Base-by-base conservation (phyloP, 2,113 vertebrate species). In the Colossoma macropomum region DNA sequence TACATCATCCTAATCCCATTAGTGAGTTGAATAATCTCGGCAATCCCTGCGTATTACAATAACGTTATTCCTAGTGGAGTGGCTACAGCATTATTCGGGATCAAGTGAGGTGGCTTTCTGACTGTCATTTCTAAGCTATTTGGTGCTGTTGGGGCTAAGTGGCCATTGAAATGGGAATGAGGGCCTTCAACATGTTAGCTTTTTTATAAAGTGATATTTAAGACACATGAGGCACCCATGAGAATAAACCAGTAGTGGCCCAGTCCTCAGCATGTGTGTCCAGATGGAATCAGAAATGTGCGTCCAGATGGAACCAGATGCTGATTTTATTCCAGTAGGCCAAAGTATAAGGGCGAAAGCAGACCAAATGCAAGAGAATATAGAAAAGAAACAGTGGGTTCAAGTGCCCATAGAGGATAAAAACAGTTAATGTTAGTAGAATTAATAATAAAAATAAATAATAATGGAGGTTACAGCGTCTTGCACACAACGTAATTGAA, bases 81-180 rank as follows among this genome's bases (percentile, higher is more conserved):
- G 75, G 54, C 70, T 69, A 65, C 21, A 52, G 69, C 60, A n/a
- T 79, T 79, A 54, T 71, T 86, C 68, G 68, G 76, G 81, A 78
- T 78, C 54, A 73, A n/a, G 63, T 68, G 69, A 79, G 59, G 80
- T 69, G 9, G 27, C 17, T n/a, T 41, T 68, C 79, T 81, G 77
- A 73, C 66, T 65, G 75, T 77, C 48, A 56, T 52, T 27, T 89
- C 88, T 91, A 91, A 92, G 91, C 89, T 88, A 91, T 90, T 92
- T 91, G 90, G 77, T 86, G 75, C 63, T 62, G 77, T 77, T 84
- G 83, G 60, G 76, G 75, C 60, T 15, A 69, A 77, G 54, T 63
- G 41, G 63, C n/a, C 73, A 70, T 68, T 80, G 41, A 82, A 56
- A 79, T 72, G 75, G 56, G 48, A 70, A 52, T 28, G 70, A 56